These are phyloP conservation scores for Patagioenas fasciata DNA, from an alignment of 2,113 vertebrate genomes.

Conservation along the genomic window DNA sequence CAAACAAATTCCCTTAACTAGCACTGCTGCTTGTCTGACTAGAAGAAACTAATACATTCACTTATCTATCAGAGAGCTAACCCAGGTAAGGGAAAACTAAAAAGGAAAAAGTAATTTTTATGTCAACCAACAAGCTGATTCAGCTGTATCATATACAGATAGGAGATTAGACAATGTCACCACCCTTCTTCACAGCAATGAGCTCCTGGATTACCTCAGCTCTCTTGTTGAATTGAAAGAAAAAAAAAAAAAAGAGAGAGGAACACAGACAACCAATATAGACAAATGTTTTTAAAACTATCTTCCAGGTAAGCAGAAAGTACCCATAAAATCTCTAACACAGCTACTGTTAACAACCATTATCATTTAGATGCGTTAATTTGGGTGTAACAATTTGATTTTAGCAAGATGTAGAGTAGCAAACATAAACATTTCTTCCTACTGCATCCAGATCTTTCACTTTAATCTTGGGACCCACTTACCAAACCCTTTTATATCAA, in stretches of 20 bases:
- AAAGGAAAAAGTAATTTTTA: background rate
- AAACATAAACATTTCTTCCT: background rate
- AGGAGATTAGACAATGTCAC: background rate
- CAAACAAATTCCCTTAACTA: background rate
- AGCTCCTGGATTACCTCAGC: background rate
- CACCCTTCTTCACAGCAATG: background rate
- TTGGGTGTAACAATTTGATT: background rate
- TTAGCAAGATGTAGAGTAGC: background rate
- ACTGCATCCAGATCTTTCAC: background rate
- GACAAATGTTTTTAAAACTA: background rate
- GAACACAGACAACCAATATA: background rate
- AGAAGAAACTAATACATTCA: background rate
- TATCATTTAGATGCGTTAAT: background rate
- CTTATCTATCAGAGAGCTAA: background rate
- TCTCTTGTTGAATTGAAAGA: background rate
- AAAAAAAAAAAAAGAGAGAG: background rate
- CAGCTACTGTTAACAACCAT: accelerated
- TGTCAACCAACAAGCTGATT: background rate
- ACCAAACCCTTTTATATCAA: background rate
- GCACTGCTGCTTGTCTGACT: background rate
- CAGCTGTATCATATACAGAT: background rate
- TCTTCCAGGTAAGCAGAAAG: background rate
- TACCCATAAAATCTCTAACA: background rate
- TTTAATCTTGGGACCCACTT: background rate
- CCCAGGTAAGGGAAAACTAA: background rate